Evolutionary conservation across 2,888 invertebrate genomes (phyloP).

Genomic region (Melieria picta): DNA sequence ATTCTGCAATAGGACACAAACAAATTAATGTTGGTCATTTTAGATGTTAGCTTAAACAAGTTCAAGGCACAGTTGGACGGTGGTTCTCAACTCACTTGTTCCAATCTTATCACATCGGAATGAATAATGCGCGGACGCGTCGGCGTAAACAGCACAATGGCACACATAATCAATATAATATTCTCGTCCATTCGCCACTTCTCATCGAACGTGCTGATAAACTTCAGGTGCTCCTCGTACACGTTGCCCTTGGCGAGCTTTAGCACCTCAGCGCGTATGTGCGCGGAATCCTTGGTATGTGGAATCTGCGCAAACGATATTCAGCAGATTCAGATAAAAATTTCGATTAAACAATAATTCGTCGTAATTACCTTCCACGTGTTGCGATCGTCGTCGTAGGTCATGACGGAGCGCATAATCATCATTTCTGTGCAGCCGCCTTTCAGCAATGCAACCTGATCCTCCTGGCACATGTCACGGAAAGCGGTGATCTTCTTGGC

Average conservation of each 20-base stretch:
- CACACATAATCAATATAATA: slow-evolving; percentile 89
- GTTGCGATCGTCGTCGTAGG: slow-evolving; percentile 85
- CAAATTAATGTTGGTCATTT: background rate
- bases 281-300: slow-evolving; percentile 78
- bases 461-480: slow-evolving; percentile 92
- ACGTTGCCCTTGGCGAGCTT: slow-evolving; percentile 91
- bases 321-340: background rate
- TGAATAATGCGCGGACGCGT: slow-evolving; percentile 83
- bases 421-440: slow-evolving; percentile 97
- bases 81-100: slow-evolving; percentile 73
- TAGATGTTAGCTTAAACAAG: background rate
- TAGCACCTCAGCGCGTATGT: slow-evolving; percentile 87
- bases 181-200: slow-evolving; percentile 88
- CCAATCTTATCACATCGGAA: slow-evolving; percentile 83
- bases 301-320: slow-evolving; percentile 72
- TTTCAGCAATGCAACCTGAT: slow-evolving; percentile 78
- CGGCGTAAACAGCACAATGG: slow-evolving; percentile 90
- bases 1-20: slow-evolving; percentile 70
- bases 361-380: slow-evolving; percentile 81
- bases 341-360: slow-evolving; percentile 1
- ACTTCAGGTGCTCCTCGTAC: slow-evolving; percentile 86
- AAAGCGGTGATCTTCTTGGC: slow-evolving; percentile 88
- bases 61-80: background rate
- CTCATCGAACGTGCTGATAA: slow-evolving; percentile 85
- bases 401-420: slow-evolving; percentile 91